phyloP scores from a whole-genome alignment of 2,888 invertebrate species.

The Aelia acuminata region DNA sequence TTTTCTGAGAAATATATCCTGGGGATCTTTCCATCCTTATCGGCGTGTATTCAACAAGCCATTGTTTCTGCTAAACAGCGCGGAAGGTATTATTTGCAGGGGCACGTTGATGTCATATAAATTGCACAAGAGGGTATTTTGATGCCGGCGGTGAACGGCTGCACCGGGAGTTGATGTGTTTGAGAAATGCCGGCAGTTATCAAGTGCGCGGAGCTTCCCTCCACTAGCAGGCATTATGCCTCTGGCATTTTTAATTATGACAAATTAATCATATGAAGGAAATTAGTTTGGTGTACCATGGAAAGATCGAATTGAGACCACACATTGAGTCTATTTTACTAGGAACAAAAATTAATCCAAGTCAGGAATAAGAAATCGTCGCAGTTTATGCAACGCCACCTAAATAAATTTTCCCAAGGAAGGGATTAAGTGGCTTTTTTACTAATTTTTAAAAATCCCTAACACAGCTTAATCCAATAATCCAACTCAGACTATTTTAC shows the following conservation, averaged over 20 bases:
- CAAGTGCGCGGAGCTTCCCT: neutral
- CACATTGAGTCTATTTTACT: neutral
- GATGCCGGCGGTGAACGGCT: neutral
- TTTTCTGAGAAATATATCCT: neutral
- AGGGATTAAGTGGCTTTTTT: no score
- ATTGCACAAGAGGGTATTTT: neutral
- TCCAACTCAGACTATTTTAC: no score
- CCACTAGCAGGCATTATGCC: no score
- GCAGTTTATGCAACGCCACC: no score
- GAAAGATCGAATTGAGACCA: neutral
- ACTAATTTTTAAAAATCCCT: no score
- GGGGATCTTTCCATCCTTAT: neutral
- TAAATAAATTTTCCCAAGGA: no score
- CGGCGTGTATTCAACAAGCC: neutral
- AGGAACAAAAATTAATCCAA: no score
- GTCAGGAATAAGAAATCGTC: no score
- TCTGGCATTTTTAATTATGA: no score
- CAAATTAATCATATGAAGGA: neutral
- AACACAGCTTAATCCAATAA: no score
- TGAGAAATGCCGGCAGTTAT: conserved; percentile 1
- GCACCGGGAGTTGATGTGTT: neutral
- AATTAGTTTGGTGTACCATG: neutral
- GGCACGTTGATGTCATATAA: neutral
- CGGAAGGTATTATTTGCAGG: conserved; percentile 2
- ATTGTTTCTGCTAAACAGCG: conserved; percentile 12